Evolutionary conservation across 2,888 invertebrate species (phyloP), one percentile per base, ranked within the genome.

Genomic region (Scelioninae gen. 2): DNA sequence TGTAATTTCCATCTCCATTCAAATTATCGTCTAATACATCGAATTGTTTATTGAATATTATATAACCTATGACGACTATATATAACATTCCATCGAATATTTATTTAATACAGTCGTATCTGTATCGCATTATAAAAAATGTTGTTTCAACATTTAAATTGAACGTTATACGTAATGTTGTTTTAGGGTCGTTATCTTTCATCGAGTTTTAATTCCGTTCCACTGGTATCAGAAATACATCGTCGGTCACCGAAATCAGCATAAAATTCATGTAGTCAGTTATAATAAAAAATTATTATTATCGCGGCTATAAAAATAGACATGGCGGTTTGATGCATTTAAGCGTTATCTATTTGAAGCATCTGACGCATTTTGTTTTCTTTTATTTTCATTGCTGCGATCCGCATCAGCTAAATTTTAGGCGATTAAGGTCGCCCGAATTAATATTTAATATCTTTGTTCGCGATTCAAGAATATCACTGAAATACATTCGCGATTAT

Each of bases 81-180:
- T n/a, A n/a, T n/a, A n/a, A n/a, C n/a, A n/a, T n/a, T n/a, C n/a
- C n/a, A 22, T 5, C 5, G 22, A 22, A 22, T 22, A 22, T 22
- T 22, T 22, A 22, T 5, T 2, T 22, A 22, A 22, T 5, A 22
- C 22, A 22, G 5, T 22, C 22, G 5, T 22, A 4, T 5, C 22
- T 31, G 9, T 31, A 31, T 9, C 31, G 31, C 3, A 1, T 9
- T 10, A 11, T 43, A 19, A 43, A 18, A 43, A 18, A 10, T 50
- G 50, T 50, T 50, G 50, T 28, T 50, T 50, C 33, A 33, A 50
- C 50, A 50, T 50, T 50, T 50, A 50, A 50, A 50, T 50, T 18
- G 31, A 50, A 31, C 50, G 33, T 31, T 33, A 16, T 28, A n/a
- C 18, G 33, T n/a, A 10, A 18, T 50, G 18, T 50, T 50, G 50